Evolutionary conservation across 37 sponge, comb jelly and placozoan genomes (phyloP).

Genomic region (Spongilla lacustris): DNA sequence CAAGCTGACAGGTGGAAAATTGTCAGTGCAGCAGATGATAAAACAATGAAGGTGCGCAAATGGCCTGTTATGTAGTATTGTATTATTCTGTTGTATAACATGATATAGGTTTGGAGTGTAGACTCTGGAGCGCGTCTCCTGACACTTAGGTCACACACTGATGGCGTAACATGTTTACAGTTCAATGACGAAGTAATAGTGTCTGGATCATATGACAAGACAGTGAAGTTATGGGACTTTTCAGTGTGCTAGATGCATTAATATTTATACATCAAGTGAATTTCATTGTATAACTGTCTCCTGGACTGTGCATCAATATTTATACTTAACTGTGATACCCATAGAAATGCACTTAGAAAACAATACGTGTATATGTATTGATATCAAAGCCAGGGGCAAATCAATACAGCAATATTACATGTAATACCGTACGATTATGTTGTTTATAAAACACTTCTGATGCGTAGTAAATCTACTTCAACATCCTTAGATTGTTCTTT

Average conservation of each 20-base stretch:
- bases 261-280: no score
- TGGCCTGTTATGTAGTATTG: no score
- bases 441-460: neutral
- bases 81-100: no score
- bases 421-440: no score
- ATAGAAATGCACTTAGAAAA: no score
- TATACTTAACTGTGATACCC: no score
- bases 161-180: conserved; percentile 99
- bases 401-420: no score
- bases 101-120: conserved; percentile 94
- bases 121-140: conserved; percentile 86
- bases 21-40: conserved; percentile 99
- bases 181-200: conserved; percentile 97
- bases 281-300: no score
- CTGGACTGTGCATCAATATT: no score
- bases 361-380: no score
- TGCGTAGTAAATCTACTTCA: neutral
- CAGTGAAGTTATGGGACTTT: conserved; percentile 97
- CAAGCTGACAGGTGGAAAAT: conserved; percentile 98
- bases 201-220: conserved; percentile 97
- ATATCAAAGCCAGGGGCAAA: no score
- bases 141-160: conserved; percentile 94
- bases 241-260: conserved; percentile 74
- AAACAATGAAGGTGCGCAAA: conserved; percentile 89
- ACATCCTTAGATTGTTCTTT: neutral